Base-by-base conservation (phyloP, 2,888 invertebrate species). In the Tachina fera region DNA sequence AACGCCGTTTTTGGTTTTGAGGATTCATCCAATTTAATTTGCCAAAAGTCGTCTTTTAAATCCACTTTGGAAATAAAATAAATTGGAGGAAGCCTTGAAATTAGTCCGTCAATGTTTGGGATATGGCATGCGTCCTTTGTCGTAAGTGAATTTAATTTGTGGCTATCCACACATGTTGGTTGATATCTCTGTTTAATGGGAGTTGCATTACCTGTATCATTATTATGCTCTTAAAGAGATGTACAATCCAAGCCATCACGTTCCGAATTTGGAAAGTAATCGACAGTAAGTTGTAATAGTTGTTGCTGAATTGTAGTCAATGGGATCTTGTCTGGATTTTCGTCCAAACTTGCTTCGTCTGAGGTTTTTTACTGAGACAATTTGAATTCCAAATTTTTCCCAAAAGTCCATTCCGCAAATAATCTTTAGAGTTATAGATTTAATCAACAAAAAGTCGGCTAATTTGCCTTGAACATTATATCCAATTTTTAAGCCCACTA, bases 31-130 rank as follows among this genome's bases (percentile, higher is more conserved):
- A 22, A 22, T 22, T 22, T 22, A 22, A 22, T 22, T 3, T 22
- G 3, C 1, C 22, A 22, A 22, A 22, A 22, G 22, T 1, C 22
- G 22, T 22, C 22, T 22, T 22, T 22, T 22, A 22, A 19, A 51
- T 74, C 61, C 13, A 61, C 60, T 41, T 61, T 74, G 9, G 74
- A 61, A 61, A 74, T 74, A 16, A 14, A 74, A 16, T 49, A 74
- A 74, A 61, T 61, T 74, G 61, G 74, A 61, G 51, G 74, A 74
- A 60, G 74, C 47, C 74, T 61, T 16, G 74, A 60, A 19, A 74
- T 74, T 1, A 63, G 49, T 61, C 47, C 61, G 39, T 74, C 41
- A 19, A 74, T 74, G 16, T 74, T 74, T 1, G 72, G 39, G 9
- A 71, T 45, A 22, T 1, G 22, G 22, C 3, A 22, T 22, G 22